These are phyloP conservation scores for Albula goreensis DNA, from an alignment of 2,113 vertebrate genomes.

Conservation along the genomic window DNA sequence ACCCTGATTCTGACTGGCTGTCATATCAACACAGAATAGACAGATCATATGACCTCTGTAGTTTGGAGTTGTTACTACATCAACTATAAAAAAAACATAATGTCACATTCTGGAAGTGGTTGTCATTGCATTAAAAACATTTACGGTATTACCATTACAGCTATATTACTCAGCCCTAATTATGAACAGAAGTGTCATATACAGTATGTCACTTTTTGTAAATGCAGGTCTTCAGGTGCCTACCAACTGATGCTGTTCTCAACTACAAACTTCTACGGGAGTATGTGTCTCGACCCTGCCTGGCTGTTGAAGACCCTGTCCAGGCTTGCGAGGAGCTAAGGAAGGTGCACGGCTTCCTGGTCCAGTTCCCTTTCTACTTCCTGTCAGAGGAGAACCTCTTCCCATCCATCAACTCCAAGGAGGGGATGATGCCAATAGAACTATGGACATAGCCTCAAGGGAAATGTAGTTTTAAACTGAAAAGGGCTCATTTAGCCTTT, in stretches of 20 bases:
- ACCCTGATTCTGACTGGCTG: too few species aligned
- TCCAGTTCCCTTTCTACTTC: conserved; percentile 34
- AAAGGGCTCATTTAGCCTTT: not conserved
- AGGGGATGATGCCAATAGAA: conserved; percentile 20
- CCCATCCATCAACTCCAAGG: conserved; percentile 30
- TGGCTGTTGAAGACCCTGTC: conserved; percentile 18
- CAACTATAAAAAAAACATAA: too few species aligned
- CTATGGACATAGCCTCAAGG: conserved; percentile 25
- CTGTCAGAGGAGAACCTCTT: conserved; percentile 31
- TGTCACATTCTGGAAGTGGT: too few species aligned
- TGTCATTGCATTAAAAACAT: too few species aligned
- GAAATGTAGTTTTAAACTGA: not conserved
- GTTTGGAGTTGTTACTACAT: too few species aligned
- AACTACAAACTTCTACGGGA: conserved; percentile 28
- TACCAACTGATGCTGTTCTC: conserved; percentile 25
- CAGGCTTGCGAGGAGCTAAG: conserved; percentile 22
- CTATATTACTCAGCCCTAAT: too few species aligned
- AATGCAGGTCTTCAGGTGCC: conserved; percentile 25
- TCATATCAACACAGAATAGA: too few species aligned
- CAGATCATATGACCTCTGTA: too few species aligned
- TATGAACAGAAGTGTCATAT: too few species aligned
- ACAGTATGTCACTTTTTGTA: not conserved
- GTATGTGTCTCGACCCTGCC: conserved; percentile 8
- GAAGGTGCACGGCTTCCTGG: conserved; percentile 27
- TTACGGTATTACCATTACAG: too few species aligned